Conservation (phyloP, 2,888 invertebrate genomes). For the Clanis bilineata region DNA sequence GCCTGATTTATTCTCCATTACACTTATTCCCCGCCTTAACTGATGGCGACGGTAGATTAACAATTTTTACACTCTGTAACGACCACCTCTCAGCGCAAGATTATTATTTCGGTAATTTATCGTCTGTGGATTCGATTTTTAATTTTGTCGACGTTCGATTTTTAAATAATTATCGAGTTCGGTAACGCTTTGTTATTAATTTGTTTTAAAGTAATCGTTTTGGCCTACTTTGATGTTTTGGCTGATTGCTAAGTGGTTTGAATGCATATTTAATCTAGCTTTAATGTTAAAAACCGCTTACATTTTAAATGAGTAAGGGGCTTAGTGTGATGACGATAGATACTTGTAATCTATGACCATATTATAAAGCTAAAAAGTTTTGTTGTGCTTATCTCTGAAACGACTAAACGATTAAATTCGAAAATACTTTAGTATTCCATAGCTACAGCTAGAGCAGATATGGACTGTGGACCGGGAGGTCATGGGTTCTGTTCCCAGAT, state of each 20-base stretch:
- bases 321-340: too few species aligned
- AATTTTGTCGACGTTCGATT: conserved; percentile 7
- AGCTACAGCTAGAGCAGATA: too few species aligned
- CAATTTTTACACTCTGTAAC: conserved; percentile 37
- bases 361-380: too few species aligned
- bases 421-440: too few species aligned
- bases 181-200: conserved; percentile 2
- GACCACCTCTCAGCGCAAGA: conserved; percentile 24
- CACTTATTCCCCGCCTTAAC: conserved; percentile 65
- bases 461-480: too few species aligned
- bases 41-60: conserved; percentile 46
- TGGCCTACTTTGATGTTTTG: not conserved
- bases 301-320: too few species aligned
- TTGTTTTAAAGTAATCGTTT: conserved; percentile 1
- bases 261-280: not conserved
- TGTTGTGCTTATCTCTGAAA: too few species aligned
- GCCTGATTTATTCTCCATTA: conserved; percentile 77
- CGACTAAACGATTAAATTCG: too few species aligned
- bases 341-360: too few species aligned
- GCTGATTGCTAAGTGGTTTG: not conserved
- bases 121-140: conserved; percentile 14
- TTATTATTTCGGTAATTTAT: conserved; percentile 21
- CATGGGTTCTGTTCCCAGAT: too few species aligned
- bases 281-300: not conserved
- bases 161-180: conserved; percentile 6